Percentiles rank a stretch among this genome's conserved stretches.
phyloP scores from a whole-genome alignment of 2,797 vertebrate species.

The Gymnothorax reevesii region DNA sequence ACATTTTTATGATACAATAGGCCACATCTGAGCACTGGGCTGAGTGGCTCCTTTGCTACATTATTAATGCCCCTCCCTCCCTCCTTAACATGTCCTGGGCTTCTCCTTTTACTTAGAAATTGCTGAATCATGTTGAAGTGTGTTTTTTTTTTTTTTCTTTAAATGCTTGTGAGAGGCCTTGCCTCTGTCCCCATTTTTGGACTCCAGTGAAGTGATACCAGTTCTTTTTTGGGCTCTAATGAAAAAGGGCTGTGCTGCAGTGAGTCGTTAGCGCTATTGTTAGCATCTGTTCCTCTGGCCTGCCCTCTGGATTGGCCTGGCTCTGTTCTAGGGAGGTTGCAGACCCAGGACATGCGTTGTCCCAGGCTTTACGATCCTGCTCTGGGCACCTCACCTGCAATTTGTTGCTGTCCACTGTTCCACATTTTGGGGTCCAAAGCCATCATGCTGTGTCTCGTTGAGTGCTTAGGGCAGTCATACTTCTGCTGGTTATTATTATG shows the following conservation, averaged over 20 bases:
- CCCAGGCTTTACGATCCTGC: slow-evolving; percentile 63
- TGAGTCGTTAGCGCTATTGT: slow-evolving; percentile 55
- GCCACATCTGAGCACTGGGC: background rate
- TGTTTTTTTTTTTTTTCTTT: background rate
- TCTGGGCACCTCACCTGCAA: slow-evolving; percentile 34
- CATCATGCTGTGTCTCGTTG: background rate
- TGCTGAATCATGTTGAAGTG: slow-evolving; percentile 12
- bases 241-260: slow-evolving; percentile 35
- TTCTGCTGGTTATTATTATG: background rate
- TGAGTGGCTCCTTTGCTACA: background rate
- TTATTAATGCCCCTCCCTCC: background rate
- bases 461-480: background rate
- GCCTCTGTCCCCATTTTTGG: background rate
- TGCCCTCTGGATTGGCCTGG: slow-evolving; percentile 54
- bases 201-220: background rate
- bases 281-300: slow-evolving; percentile 52
- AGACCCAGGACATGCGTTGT: slow-evolving; percentile 63
- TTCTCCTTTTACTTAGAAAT: slow-evolving; percentile 3
- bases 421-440: slow-evolving; percentile 41
- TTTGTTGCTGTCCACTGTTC: slow-evolving; percentile 56
- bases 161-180: background rate
- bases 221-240: background rate
- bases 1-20: background rate
- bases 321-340: slow-evolving; percentile 62
- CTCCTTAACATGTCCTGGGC: background rate